Conservation (phyloP, 1,140 invertebrate genomes). For the Apis cerana region DNA sequence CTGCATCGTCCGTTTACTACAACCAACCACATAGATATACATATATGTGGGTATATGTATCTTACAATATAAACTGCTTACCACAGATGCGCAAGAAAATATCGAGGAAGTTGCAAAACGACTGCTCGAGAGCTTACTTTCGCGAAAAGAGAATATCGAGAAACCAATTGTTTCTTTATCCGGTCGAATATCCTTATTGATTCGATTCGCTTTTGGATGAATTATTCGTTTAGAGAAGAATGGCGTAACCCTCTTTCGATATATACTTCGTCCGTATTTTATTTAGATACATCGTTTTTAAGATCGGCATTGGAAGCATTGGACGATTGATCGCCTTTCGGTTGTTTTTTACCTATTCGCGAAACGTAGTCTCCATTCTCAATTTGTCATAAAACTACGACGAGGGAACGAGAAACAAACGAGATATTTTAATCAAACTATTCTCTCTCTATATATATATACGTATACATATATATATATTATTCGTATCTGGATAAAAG, state of each 20-base stretch:
- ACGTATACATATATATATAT: too few relatives aligned
- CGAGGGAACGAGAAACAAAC: too few relatives aligned
- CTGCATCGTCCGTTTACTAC: not conserved
- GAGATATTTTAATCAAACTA: not conserved
- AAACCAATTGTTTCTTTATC: conserved; percentile 20
- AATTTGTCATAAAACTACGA: not conserved
- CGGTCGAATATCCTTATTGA: conserved; percentile 20
- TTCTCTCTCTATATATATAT: not conserved
- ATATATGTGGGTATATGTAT: conserved; percentile 1
- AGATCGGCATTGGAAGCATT: not conserved
- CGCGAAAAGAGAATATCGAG: not conserved
- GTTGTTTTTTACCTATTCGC: not conserved
- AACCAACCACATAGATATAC: not conserved
- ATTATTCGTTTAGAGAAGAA: conserved; percentile 15
- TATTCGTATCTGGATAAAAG: not conserved
- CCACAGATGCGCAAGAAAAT: conserved; percentile 35
- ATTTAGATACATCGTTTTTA: not conserved
- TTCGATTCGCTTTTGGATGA: conserved; percentile 16
- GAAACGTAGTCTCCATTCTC: not conserved
- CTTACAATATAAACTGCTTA: conserved; percentile 52
- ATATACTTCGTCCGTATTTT: not conserved
- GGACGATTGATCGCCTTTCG: not conserved
- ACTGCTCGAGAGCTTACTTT: not conserved
- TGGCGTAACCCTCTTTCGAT: not conserved
- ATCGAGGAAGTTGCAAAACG: conserved; percentile 22